Conservation (phyloP, 1,140 invertebrate genomes). For the Nylanderia fulva region DNA sequence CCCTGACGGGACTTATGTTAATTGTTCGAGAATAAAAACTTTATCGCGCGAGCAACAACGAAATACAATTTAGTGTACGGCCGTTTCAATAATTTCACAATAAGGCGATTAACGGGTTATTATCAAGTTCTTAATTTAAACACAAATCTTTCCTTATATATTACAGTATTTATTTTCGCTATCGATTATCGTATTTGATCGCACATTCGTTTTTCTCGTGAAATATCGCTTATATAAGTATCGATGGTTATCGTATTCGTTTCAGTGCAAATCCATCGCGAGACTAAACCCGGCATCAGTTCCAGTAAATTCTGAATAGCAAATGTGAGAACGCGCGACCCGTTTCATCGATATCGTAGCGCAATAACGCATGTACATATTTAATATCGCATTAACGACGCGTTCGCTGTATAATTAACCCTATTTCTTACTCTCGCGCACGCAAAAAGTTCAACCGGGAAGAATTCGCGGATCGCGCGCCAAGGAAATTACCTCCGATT, state of each 20-base stretch:
- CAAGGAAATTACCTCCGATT: constrained; percentile 28
- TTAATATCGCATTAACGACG: constrained; percentile 40
- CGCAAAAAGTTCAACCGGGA: constrained; percentile 55
- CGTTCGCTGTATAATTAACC: constrained; percentile 42
- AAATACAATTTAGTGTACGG: background rate
- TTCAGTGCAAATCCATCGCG: constrained; percentile 36
- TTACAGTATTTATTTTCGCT: background rate
- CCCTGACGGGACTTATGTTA: background rate
- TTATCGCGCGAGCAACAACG: background rate
- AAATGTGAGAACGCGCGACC: constrained; percentile 50
- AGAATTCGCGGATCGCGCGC: constrained; percentile 32
- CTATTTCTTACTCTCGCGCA: constrained; percentile 10
- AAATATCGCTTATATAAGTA: background rate
- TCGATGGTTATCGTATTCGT: constrained; percentile 19
- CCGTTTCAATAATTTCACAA: background rate
- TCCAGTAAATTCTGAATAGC: constrained; percentile 58
- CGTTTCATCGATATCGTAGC: constrained; percentile 37
- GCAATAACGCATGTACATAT: constrained; percentile 53
- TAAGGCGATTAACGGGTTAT: background rate
- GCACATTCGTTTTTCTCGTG: constrained; percentile 1
- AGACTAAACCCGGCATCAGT: constrained; percentile 34
- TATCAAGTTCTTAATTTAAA: background rate
- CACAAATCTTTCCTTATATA: background rate
- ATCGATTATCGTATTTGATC: background rate
- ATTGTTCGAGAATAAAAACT: background rate